Conservation (phyloP, 23 tunicate genomes). For the Pegea sp. region DNA sequence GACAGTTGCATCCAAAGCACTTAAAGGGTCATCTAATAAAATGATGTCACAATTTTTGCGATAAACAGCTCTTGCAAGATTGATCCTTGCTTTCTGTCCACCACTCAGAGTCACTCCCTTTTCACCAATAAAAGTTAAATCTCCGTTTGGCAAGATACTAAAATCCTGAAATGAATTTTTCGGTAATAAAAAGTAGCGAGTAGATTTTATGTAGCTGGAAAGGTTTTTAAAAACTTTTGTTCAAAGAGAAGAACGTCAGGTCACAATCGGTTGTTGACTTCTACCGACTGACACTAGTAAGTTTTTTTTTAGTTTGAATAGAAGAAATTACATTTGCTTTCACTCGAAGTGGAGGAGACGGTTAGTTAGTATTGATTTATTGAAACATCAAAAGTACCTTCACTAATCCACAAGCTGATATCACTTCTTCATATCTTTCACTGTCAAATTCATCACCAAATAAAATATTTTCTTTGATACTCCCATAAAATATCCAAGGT, state of each 20-base stretch:
- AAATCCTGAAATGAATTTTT: too few species aligned
- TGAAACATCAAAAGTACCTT: too few species aligned
- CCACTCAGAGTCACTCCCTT: constrained; percentile 82
- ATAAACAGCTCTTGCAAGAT: constrained; percentile 74
- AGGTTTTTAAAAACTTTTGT: too few species aligned
- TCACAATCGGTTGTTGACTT: too few species aligned
- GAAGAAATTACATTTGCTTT: too few species aligned
- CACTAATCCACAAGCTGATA: constrained; percentile 26
- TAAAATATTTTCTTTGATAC: constrained; percentile 32
- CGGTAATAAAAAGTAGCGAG: too few species aligned
- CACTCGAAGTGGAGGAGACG: too few species aligned
- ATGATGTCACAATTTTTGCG: constrained; percentile 15
- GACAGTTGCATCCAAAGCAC: constrained; percentile 75
- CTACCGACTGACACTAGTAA: too few species aligned
- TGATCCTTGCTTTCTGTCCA: constrained; percentile 87
- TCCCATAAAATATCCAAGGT: constrained; percentile 51
- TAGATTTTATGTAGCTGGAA: too few species aligned
- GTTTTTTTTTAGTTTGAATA: too few species aligned
- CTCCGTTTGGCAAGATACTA: constrained; percentile 27
- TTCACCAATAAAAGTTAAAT: constrained; percentile 66
- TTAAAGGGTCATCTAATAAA: constrained; percentile 83
- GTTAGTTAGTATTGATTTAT: too few species aligned
- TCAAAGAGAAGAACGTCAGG: too few species aligned
- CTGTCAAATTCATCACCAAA: constrained; percentile 43
- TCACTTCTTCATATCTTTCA: constrained; percentile 17